A percentile compares a stretch with the other conserved stretches of the same genome.
These are phyloP conservation scores for Teleiodes luculella DNA, from an alignment of 2,888 invertebrate genomes.

Conservation along the genomic window DNA sequence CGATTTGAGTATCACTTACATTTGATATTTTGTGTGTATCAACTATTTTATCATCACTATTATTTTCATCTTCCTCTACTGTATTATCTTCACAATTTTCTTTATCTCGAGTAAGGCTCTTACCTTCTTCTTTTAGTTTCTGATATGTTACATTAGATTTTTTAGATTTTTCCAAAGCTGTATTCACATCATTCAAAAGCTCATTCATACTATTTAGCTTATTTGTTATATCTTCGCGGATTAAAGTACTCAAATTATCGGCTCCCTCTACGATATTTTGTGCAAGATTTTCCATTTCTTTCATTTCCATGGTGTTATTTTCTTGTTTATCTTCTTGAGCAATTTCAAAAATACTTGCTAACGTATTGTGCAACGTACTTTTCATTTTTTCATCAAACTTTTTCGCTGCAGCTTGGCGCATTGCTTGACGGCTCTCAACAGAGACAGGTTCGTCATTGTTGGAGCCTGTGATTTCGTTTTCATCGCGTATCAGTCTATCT, in stretches of 20 bases:
- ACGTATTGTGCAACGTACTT: slow-evolving; percentile 47
- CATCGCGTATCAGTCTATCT: background rate
- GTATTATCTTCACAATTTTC: slow-evolving; percentile 11
- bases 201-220: slow-evolving; percentile 73
- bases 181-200: slow-evolving; percentile 65
- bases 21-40: slow-evolving; percentile 18
- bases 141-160: slow-evolving; percentile 61
- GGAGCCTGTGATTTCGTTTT: background rate
- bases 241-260: slow-evolving; percentile 64
- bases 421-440: slow-evolving; percentile 4
- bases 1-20: slow-evolving; percentile 53
- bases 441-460: background rate
- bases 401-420: slow-evolving; percentile 21
- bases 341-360: slow-evolving; percentile 52
- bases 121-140: slow-evolving; percentile 53
- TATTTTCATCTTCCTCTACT: slow-evolving; percentile 15
- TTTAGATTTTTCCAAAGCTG: slow-evolving; percentile 62
- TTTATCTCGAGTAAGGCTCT: slow-evolving; percentile 30
- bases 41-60: slow-evolving; percentile 18
- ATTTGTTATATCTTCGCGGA: slow-evolving; percentile 69
- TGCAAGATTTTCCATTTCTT: slow-evolving; percentile 64
- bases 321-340: slow-evolving; percentile 42
- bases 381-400: slow-evolving; percentile 53
- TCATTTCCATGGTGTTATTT: slow-evolving; percentile 56
- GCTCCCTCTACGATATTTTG: slow-evolving; percentile 66